A percentile compares a stretch with the other conserved stretches of the same genome.
Conservation (phyloP, 2,888 invertebrate genomes). For the Chloroclystis v-ata region DNA sequence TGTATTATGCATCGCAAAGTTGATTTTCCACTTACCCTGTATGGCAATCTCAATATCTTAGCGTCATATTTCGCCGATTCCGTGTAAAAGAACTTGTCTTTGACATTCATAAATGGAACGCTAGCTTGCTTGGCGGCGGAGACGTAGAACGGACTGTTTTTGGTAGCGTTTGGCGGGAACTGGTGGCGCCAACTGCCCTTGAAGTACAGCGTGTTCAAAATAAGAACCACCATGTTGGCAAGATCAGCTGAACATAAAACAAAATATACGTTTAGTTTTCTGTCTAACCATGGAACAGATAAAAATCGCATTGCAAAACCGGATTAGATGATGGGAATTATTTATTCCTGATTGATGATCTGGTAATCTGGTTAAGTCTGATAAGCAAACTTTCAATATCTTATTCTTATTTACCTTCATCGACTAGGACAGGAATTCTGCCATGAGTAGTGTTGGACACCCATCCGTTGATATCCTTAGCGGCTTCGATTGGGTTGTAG, state of each 20-base stretch:
- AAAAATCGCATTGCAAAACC: too few species aligned
- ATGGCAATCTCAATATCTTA: slow-evolving; percentile 85
- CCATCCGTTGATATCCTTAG: slow-evolving; percentile 86
- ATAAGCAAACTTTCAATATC: too few species aligned
- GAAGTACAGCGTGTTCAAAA: slow-evolving; percentile 88
- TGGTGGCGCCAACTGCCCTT: slow-evolving; percentile 87
- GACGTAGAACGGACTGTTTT: slow-evolving; percentile 79
- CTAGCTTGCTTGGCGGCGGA: slow-evolving; percentile 61
- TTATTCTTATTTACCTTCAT: slow-evolving; percentile 80
- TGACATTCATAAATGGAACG: slow-evolving; percentile 83
- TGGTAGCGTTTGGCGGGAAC: slow-evolving; percentile 81
- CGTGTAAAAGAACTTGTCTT: slow-evolving; percentile 80
- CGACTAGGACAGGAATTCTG: slow-evolving; percentile 82
- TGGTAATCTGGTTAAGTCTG: too few species aligned
- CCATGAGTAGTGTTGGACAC: slow-evolving; percentile 85
- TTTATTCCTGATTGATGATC: too few species aligned
- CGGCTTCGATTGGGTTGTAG: slow-evolving; percentile 71
- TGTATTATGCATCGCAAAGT: too few species aligned
- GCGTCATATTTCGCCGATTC: slow-evolving; percentile 81
- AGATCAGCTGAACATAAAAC: slow-evolving; percentile 73
- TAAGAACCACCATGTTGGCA: slow-evolving; percentile 79
- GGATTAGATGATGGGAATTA: too few species aligned
- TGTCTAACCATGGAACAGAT: too few species aligned
- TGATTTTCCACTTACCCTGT: slow-evolving; percentile 81
- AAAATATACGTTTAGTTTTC: too few species aligned